Evolutionary conservation across 2,888 invertebrate species (phyloP).

Genomic region (Orgyia antiqua): DNA sequence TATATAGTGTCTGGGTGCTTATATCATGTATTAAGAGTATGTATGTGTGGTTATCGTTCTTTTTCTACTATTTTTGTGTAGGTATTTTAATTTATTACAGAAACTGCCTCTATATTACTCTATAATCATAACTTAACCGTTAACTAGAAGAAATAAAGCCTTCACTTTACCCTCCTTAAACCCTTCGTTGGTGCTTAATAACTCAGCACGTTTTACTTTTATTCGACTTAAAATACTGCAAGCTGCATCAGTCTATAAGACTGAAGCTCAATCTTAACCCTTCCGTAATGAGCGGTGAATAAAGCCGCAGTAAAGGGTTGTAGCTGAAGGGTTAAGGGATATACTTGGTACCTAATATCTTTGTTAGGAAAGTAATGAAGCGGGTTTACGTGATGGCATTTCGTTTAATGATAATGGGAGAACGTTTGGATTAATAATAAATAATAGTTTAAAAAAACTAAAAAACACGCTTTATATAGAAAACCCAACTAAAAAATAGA

Average conservation of each 20-base stretch:
- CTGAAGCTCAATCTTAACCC: slow-evolving; percentile 49
- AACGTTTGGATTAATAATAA: neutral
- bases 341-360: slow-evolving; percentile 32
- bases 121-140: no score
- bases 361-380: slow-evolving; percentile 34
- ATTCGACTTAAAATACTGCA: slow-evolving; percentile 53
- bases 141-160: slow-evolving; percentile 13
- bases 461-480: no score
- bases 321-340: slow-evolving; percentile 30
- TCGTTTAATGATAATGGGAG: slow-evolving; percentile 14
- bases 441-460: no score
- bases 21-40: no score
- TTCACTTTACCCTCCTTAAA: slow-evolving; percentile 11
- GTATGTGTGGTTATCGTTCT: no score
- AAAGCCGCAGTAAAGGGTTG: slow-evolving; percentile 31
- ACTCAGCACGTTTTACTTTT: slow-evolving; percentile 45
- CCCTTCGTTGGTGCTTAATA: slow-evolving; percentile 40
- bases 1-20: no score
- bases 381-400: slow-evolving; percentile 18
- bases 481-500: no score
- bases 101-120: no score
- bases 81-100: no score
- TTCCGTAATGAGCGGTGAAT: slow-evolving; percentile 47
- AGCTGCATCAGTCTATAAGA: slow-evolving; percentile 30
- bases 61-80: no score